Conservation (phyloP, 2,797 vertebrate genomes). For the Rhinophrynus dorsalis region DNA sequence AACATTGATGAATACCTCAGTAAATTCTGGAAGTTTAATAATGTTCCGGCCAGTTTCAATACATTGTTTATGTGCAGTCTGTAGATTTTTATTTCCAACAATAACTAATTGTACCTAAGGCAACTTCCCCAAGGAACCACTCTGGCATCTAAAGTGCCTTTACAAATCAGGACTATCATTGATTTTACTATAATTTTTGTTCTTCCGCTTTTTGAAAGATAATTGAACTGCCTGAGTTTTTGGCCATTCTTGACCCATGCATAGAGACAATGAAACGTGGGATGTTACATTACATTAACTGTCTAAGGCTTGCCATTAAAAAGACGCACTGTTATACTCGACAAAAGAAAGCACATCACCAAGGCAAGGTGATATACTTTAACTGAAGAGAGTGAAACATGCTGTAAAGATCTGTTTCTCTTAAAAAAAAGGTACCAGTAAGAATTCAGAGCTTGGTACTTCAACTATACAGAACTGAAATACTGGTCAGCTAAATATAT, state of each 20-base stretch:
- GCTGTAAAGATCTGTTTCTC: background rate
- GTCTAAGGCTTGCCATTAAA: slow-evolving; percentile 16
- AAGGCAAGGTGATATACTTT: background rate
- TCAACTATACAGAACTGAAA: too few species aligned
- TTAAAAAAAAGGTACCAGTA: too few species aligned
- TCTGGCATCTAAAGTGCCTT: slow-evolving; percentile 19
- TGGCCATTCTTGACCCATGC: slow-evolving; percentile 32
- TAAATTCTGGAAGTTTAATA: slow-evolving; percentile 36
- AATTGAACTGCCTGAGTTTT: slow-evolving; percentile 25
- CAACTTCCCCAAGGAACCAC: slow-evolving; percentile 11
- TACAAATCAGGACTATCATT: slow-evolving; percentile 42
- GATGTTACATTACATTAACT: slow-evolving; percentile 19
- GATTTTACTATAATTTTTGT: slow-evolving; percentile 46
- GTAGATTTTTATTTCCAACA: slow-evolving; percentile 38
- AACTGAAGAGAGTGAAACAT: background rate
- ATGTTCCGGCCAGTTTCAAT: slow-evolving; percentile 11
- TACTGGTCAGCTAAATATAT: too few species aligned
- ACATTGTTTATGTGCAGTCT: slow-evolving; percentile 25
- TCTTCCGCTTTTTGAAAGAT: slow-evolving; percentile 44
- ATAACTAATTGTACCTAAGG: slow-evolving; percentile 36
- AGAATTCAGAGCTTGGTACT: too few species aligned
- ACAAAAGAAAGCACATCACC: slow-evolving; percentile 11
- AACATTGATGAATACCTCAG: slow-evolving; percentile 23
- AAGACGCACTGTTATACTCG: slow-evolving; percentile 11
- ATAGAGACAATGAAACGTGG: slow-evolving; percentile 29